Evolutionary conservation across 2,113 vertebrate species (phyloP).

Genomic region (Lamprologus ornatipinnis): DNA sequence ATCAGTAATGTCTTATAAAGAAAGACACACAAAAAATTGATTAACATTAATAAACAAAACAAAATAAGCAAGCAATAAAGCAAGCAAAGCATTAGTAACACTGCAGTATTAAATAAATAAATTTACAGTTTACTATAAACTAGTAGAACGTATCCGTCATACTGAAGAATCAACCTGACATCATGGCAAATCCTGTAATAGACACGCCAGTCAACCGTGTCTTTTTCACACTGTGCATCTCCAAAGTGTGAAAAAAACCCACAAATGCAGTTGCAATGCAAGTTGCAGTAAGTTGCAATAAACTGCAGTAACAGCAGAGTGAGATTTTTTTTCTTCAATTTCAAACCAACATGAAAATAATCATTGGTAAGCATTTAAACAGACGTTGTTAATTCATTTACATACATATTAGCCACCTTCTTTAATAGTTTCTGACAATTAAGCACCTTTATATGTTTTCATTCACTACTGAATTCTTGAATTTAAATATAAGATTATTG

Average conservation of each 20-base stretch:
- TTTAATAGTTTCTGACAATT: neutral
- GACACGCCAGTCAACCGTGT: neutral
- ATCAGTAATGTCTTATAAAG: neutral
- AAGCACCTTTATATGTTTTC: neutral
- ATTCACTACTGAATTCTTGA: neutral
- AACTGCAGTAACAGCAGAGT: neutral
- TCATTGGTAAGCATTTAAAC: rapidly evolving
- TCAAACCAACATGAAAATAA: neutral
- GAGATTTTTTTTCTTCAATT: rapidly evolving
- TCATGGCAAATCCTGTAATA: neutral
- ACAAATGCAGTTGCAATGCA: neutral
- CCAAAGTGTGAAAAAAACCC: rapidly evolving
- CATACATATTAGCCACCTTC: neutral
- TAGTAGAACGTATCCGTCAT: rapidly evolving
- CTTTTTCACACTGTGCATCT: rapidly evolving
- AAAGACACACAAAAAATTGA: neutral
- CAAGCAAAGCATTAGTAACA: neutral
- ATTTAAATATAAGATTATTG: neutral
- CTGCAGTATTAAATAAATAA: rapidly evolving
- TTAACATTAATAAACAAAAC: neutral
- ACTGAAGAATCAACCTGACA: neutral
- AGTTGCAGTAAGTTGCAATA: neutral
- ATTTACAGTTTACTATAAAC: rapidly evolving
- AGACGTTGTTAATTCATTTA: rapidly evolving
- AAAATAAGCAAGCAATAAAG: rapidly evolving